Conservation (phyloP, 2,113 vertebrate genomes). For the Paratilapia polleni region DNA sequence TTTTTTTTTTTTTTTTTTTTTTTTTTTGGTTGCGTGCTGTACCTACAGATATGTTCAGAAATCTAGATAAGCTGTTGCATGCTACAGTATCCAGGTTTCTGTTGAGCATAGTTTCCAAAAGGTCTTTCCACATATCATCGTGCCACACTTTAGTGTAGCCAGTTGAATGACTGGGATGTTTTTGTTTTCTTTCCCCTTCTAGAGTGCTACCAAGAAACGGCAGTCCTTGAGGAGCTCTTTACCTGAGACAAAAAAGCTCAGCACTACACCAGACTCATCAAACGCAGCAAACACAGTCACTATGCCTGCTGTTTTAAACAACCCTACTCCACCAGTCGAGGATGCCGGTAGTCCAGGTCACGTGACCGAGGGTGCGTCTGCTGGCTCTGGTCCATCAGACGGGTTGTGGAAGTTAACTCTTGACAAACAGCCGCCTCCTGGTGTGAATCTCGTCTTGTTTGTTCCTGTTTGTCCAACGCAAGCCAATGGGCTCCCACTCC, state of each 20-base stretch:
- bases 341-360: background rate
- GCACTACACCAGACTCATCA: background rate
- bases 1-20: background rate
- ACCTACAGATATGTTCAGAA: background rate
- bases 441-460: slow-evolving; percentile 70
- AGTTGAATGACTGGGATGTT: background rate
- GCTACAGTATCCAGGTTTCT: no score
- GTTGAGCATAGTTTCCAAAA: background rate
- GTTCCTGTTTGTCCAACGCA: slow-evolving; percentile 54
- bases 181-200: slow-evolving; percentile 21
- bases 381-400: background rate
- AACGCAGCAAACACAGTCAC: background rate
- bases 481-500: background rate
- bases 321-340: background rate
- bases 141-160: background rate
- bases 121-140: background rate
- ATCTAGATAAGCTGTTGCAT: no score
- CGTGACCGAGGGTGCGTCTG: background rate
- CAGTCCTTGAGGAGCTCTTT: slow-evolving; percentile 16
- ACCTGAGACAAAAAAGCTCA: background rate
- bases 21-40: no score
- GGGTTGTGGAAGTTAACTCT: slow-evolving; percentile 69
- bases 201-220: slow-evolving; percentile 51
- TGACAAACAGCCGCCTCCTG: slow-evolving; percentile 63
- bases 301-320: background rate